Conservation (phyloP, 2,797 vertebrate genomes). For the Aldrovandia affinis region DNA sequence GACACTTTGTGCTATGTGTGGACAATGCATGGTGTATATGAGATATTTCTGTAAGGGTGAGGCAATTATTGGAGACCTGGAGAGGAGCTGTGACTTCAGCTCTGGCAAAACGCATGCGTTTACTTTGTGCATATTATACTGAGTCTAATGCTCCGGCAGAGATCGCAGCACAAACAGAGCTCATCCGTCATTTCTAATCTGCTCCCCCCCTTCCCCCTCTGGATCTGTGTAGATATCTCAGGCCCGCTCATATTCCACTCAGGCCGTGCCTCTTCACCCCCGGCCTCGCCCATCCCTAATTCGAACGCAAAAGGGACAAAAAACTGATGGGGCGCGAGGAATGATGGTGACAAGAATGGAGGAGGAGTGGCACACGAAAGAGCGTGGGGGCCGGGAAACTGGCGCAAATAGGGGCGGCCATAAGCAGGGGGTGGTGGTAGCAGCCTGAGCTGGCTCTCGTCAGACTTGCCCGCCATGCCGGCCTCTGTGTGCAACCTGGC, state of each 20-base stretch:
- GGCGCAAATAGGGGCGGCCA: no score
- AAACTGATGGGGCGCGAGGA: not conserved
- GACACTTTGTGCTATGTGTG: no score
- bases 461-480: no score
- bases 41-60: not conserved
- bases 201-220: not conserved
- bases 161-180: constrained; percentile 21
- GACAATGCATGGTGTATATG: no score
- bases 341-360: not conserved
- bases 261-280: not conserved
- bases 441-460: no score
- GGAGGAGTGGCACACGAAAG: no score
- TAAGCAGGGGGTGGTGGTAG: no score
- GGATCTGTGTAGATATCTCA: constrained; percentile 21
- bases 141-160: not conserved
- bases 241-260: constrained; percentile 12
- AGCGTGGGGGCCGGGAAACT: no score
- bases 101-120: not conserved
- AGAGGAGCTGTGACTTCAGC: not conserved
- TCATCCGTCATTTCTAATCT: constrained; percentile 40
- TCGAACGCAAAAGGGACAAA: no score
- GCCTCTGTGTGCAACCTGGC: not conserved
- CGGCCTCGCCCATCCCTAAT: no score
- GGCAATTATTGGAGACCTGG: not conserved
- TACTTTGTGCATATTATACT: constrained; percentile 11